A percentile compares a stretch with the other conserved stretches of the same genome.
These are phyloP conservation scores for Siderastrea siderea DNA, from an alignment of 92 coral and sea anemone genomes.

Conservation along the genomic window DNA sequence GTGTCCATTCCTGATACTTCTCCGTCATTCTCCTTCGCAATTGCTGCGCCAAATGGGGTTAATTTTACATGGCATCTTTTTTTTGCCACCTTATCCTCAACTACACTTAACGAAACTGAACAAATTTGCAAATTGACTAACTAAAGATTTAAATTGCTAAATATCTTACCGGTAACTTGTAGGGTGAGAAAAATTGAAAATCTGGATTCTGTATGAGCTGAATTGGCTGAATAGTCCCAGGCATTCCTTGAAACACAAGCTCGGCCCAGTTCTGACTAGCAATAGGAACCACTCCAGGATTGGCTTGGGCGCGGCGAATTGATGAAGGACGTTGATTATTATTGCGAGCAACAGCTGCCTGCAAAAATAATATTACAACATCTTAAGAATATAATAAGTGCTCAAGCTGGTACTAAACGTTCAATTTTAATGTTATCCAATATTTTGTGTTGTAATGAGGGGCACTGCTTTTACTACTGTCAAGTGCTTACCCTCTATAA, in stretches of 20 bases:
- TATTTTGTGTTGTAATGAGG: too few relatives aligned
- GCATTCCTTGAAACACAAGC: conserved; percentile 6
- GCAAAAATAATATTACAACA: not conserved
- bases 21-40: too few relatives aligned
- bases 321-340: not conserved
- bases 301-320: not conserved
- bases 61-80: too few relatives aligned
- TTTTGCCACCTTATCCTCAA: not conserved
- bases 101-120: not conserved
- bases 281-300: not conserved
- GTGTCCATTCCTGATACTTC: too few relatives aligned
- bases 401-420: too few relatives aligned
- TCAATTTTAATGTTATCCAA: too few relatives aligned
- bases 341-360: not conserved
- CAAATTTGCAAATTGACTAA: not conserved
- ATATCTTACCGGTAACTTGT: conserved; percentile 49
- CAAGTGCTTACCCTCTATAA: too few relatives aligned
- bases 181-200: conserved; percentile 4
- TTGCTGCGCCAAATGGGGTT: too few relatives aligned
- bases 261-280: conserved; percentile 32
- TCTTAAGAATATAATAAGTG: too few relatives aligned
- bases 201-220: not conserved
- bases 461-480: too few relatives aligned
- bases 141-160: not conserved
- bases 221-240: conserved; percentile 3